phyloP scores from a whole-genome alignment of 1,140 invertebrate genomes.

The Spodoptera litura region DNA sequence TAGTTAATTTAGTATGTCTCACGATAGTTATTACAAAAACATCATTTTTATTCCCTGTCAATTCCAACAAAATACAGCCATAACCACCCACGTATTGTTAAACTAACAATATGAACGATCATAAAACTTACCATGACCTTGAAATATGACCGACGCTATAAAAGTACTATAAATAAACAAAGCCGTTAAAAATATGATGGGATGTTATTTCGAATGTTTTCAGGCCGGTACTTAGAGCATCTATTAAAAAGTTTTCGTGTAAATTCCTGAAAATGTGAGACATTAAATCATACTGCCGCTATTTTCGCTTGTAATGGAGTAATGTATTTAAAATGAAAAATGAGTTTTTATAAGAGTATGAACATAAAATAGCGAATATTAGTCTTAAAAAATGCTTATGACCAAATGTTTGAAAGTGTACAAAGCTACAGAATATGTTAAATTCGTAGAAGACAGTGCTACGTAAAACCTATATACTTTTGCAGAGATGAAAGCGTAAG shows the following conservation, averaged over 20 bases:
- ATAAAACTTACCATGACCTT: conserved; percentile 22
- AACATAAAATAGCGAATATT: no score
- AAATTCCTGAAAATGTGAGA: conserved; percentile 2
- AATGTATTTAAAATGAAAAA: not conserved
- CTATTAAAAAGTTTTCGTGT: conserved; percentile 4
- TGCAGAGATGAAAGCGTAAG: no score
- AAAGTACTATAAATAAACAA: conserved; percentile 34
- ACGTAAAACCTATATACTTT: no score
- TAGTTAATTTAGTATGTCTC: no score
- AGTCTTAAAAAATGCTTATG: no score
- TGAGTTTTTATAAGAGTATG: no score
- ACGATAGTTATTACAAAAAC: no score
- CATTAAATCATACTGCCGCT: conserved; percentile 14
- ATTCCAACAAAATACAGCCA: no score
- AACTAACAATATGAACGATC: not conserved
- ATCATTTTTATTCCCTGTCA: not conserved
- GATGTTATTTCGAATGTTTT: conserved; percentile 12
- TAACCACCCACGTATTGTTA: no score
- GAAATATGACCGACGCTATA: not conserved
- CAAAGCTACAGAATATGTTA: no score
- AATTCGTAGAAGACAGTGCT: no score
- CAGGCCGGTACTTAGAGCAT: not conserved
- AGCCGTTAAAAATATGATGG: conserved; percentile 20
- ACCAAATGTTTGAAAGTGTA: no score
- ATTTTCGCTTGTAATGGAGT: not conserved